Percentiles rank a stretch among this genome's conserved stretches.
Evolutionary conservation across 2,888 invertebrate species (phyloP).

Genomic region (Leptopterna dolabrata): DNA sequence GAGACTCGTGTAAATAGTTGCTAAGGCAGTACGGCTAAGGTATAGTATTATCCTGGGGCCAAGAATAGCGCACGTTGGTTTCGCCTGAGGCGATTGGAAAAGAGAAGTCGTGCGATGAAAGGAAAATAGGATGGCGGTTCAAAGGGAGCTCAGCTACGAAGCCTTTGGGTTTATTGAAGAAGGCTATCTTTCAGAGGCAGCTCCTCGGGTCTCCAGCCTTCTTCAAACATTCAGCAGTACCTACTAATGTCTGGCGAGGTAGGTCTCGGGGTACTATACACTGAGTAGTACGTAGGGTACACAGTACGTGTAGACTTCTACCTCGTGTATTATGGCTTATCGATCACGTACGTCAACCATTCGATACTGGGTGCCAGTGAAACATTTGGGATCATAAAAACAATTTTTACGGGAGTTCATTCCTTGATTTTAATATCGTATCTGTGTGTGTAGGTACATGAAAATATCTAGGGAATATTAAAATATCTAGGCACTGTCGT

Average conservation of each 20-base stretch:
- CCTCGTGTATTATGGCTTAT: no score
- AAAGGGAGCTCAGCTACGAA: not conserved
- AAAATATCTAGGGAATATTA: no score
- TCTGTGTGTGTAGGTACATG: no score
- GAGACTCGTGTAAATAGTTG: not conserved
- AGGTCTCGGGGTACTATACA: not conserved
- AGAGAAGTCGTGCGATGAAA: not conserved
- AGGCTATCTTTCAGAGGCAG: not conserved
- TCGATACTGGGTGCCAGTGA: no score
- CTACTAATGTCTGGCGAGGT: not conserved
- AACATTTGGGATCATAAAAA: no score
- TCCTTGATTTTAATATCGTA: no score
- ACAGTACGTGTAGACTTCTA: no score
- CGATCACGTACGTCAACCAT: no score
- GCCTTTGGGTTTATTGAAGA: not conserved
- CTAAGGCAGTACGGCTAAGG: not conserved
- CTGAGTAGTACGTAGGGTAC: no score
- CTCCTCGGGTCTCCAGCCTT: not conserved
- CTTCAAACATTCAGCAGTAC: not conserved
- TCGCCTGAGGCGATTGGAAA: not conserved
- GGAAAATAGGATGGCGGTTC: not conserved
- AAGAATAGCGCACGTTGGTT: not conserved
- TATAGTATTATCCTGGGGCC: not conserved
- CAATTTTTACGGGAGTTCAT: no score
- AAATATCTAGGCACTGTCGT: no score